Evolutionary conservation across 2,888 invertebrate species (phyloP).

Genomic region (Lingula anatina): DNA sequence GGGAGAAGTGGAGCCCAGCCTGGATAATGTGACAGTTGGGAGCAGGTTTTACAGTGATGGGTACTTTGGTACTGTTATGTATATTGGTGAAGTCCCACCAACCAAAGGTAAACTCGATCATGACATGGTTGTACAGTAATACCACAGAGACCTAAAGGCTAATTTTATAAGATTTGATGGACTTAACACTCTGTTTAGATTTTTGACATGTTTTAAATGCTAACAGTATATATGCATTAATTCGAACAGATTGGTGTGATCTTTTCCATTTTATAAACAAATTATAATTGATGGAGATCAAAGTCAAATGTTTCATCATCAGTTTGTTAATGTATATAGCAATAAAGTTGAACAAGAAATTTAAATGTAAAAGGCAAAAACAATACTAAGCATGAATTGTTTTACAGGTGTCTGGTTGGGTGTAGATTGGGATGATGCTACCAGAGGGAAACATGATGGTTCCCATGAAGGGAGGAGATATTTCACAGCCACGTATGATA

Average conservation of each 20-base stretch:
- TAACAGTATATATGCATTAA: no score
- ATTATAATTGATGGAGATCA: neutral
- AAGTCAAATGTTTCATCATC: neutral
- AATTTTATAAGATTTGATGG: no score
- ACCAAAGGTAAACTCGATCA: conserved; percentile 55
- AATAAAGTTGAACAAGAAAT: no score
- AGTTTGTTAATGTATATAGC: no score
- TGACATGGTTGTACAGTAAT: no score
- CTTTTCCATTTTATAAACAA: no score
- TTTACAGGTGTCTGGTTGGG: conserved; percentile 75
- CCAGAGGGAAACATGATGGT: conserved; percentile 90
- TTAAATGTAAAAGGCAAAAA: no score
- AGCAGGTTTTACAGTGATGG: conserved; percentile 56
- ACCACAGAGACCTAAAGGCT: no score
- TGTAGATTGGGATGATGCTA: conserved; percentile 91
- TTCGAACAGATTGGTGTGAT: no score
- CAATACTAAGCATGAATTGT: no score
- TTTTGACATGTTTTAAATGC: no score
- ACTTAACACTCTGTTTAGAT: neutral
- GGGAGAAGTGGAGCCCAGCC: neutral
- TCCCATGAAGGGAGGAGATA: conserved; percentile 74
- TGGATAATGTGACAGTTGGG: conserved; percentile 40
- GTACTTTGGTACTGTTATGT: conserved; percentile 64
- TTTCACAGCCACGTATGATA: conserved; percentile 61
- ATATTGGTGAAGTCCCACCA: conserved; percentile 68